Percentiles rank a stretch among this genome's conserved stretches.
Conservation (phyloP, 2,797 vertebrate genomes). For the Aldrovandia affinis region DNA sequence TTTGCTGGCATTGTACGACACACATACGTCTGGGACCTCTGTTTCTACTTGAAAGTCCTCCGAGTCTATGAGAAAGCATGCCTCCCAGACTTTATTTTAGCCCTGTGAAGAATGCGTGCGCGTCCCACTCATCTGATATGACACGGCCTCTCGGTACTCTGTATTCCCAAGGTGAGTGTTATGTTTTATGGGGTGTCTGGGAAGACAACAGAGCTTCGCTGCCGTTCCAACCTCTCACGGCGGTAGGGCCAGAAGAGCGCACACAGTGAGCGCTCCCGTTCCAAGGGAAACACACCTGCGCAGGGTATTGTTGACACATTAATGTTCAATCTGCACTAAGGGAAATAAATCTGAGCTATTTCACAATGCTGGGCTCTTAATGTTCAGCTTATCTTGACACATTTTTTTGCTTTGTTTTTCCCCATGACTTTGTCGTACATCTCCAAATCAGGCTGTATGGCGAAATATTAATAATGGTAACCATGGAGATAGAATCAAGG, state of each 20-base stretch:
- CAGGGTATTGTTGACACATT: background rate
- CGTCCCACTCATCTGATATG: conserved; percentile 43
- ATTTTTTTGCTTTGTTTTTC: background rate
- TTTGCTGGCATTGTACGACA: background rate
- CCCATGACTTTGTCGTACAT: background rate
- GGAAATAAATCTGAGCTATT: background rate
- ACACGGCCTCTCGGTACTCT: conserved; percentile 45
- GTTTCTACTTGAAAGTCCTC: conserved; percentile 43
- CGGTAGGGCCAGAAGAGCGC: conserved; percentile 11
- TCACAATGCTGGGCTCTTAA: background rate
- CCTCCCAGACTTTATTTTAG: conserved; percentile 54
- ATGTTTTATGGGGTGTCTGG: conserved; percentile 49
- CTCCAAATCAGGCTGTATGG: background rate
- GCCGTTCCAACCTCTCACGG: conserved; percentile 31
- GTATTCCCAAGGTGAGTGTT: conserved; percentile 52
- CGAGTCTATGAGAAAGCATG: conserved; percentile 49
- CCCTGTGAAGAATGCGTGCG: conserved; percentile 49
- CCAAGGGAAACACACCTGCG: background rate
- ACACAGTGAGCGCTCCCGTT: background rate
- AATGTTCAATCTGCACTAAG: background rate
- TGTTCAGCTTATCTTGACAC: background rate
- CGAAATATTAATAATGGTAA: background rate
- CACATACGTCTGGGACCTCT: conserved; percentile 27
- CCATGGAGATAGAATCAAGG: no score
- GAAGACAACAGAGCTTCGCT: conserved; percentile 37